Evolutionary conservation across 2,888 invertebrate species (phyloP).

Genomic region (Microchrysa polita): DNA sequence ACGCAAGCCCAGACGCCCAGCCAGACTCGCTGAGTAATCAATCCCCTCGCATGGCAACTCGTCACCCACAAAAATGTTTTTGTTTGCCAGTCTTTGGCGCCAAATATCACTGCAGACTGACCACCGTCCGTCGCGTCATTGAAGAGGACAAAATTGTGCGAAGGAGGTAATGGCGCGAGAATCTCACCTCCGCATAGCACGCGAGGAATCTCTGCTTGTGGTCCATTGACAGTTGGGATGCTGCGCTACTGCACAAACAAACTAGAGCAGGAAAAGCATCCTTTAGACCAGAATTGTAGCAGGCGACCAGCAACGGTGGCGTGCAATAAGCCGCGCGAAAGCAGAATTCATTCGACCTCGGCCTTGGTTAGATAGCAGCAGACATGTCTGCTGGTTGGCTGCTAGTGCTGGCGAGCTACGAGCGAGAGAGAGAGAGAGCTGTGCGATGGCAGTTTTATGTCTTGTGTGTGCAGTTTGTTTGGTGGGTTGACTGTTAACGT

Average conservation of each 20-base stretch:
- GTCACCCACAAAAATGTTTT: not conserved
- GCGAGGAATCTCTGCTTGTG: conserved; percentile 30
- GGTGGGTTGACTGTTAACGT: no score
- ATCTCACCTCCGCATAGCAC: not conserved
- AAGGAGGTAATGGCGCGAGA: conserved; percentile 7
- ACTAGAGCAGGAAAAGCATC: conserved; percentile 64
- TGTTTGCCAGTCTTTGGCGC: not conserved
- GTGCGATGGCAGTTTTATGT: not conserved
- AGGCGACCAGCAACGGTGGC: conserved; percentile 57
- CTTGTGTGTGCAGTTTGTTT: not conserved
- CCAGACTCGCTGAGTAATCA: no score
- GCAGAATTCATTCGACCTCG: not conserved
- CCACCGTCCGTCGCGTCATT: conserved; percentile 33
- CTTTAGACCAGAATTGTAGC: conserved; percentile 64
- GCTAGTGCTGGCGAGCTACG: no score
- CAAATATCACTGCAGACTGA: not conserved
- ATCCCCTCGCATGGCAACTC: no score
- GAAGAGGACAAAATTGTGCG: conserved; percentile 21
- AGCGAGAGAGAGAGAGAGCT: not conserved
- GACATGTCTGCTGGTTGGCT: conserved; percentile 4
- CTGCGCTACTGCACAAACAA: conserved; percentile 51
- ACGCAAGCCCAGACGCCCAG: no score
- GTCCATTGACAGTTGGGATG: conserved; percentile 42
- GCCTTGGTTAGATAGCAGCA: conserved; percentile 3
- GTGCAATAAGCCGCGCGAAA: conserved; percentile 23